Evolutionary conservation across 2,888 invertebrate genomes (phyloP).

Genomic region (Arctia plantaginis): DNA sequence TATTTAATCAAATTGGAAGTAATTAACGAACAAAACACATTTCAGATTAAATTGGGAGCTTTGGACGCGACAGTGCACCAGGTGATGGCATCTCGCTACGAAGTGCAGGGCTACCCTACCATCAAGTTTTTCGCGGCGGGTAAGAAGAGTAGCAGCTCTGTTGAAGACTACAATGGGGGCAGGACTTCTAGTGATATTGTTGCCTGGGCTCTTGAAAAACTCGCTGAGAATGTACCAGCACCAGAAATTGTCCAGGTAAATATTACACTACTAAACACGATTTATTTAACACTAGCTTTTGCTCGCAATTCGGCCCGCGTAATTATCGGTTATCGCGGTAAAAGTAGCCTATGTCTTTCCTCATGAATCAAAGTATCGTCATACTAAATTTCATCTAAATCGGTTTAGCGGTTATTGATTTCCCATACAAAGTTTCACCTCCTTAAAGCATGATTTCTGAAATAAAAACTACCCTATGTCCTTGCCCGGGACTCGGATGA

Average conservation of each 20-base stretch:
- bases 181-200: constrained; percentile 96
- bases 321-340: too few species aligned
- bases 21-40: constrained; percentile 11
- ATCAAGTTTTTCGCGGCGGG: constrained; percentile 96
- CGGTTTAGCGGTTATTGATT: too few species aligned
- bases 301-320: too few species aligned
- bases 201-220: constrained; percentile 94
- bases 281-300: neutral
- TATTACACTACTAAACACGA: neutral
- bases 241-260: constrained; percentile 94
- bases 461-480: too few species aligned
- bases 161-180: constrained; percentile 96
- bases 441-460: too few species aligned
- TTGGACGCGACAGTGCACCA: constrained; percentile 98
- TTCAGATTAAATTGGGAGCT: constrained; percentile 94
- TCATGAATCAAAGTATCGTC: too few species aligned
- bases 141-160: constrained; percentile 89
- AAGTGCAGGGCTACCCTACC: constrained; percentile 97
- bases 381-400: too few species aligned
- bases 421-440: too few species aligned
- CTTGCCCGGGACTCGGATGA: too few species aligned
- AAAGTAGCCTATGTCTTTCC: too few species aligned
- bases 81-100: constrained; percentile 92
- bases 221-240: constrained; percentile 94
- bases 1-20: neutral